Base-by-base conservation (phyloP, 2,113 vertebrate genomes). In the Eudyptes chrysolophus region DNA sequence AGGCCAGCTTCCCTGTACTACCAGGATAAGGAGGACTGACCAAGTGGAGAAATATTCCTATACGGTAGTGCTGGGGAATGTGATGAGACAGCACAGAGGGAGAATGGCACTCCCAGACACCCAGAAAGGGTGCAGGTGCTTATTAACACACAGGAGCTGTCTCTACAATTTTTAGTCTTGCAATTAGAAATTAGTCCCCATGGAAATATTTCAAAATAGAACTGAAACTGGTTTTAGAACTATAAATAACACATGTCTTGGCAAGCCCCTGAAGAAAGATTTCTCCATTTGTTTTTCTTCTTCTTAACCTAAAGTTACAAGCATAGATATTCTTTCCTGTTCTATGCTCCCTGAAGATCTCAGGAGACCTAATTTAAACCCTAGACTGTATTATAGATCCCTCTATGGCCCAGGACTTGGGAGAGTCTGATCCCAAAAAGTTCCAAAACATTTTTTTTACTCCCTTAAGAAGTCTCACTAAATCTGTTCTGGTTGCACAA, bases 191-290 rank as follows among this genome's bases (percentile, higher is more conserved):
- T 64, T 0, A 95, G 12, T 94, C 77, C 69, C 74, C 34, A 74
- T 68, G 46, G 93, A 95, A 89, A 90, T 86, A 94, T 83, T 94
- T 77, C 58, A 90, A 94, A 94, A 93, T 87, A 91, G 82, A 96
- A 66, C 38, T 87, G 42, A 92, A 96, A 88, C 65, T 81, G 22
- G 25, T 27, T 95, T 87, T 94, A 89, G 77, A 68, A 38, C 80
- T 92, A 84, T 89, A 94, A 97, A 92, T 91, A 84, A 29, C 38
- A 30, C 34, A 21, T 34, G 14, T 52, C 84, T 87, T 87, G 68
- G 49, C 74, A 96, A 44, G 61, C 16, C 30, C 48, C 65, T 65
- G 69, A 92, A 92, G 80, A 96, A 96, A 92, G 70, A 92, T 87
- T 91, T 95, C 80, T 91, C 52, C 61, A 66, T 93, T 97, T 92